Base-by-base conservation (phyloP, 2,888 invertebrate genomes). In the Omphaloscelis lunosa region DNA sequence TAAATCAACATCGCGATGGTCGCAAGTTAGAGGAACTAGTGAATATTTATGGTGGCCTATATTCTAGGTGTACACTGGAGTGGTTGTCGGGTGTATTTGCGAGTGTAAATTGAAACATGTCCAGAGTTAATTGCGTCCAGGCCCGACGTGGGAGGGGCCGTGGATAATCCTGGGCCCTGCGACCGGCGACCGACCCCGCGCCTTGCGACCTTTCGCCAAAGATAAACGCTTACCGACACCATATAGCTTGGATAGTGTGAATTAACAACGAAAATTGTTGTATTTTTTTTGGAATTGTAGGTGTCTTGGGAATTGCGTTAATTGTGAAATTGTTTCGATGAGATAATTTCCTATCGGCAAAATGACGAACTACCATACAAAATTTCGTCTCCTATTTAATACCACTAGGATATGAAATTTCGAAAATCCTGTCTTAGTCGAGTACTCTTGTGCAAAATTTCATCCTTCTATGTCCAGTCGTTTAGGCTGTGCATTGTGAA, bases 101-200 rank as follows among this genome's bases (percentile, higher is more conserved):
- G 94, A 95, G 95, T 95, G 95, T 95, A 96, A 96, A 96, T 96
- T 96, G 96, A 95, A 95, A 95, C 95, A 95, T 95, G 95, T 95
- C 94, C 93, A 90, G 92, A 94, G 95, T 95, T 95, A 95, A 95
- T 95, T 95, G 95, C 94, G 94, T 94, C 93, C 94, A 94, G 92
- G 91, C 91, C 92, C 91, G 91, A 85, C 87, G 77, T 39, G 91
- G 91, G 90, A 89, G 89, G 87, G 69, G 70, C 83, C 69, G 89
- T 89, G 93, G 93, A 94, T 94, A 91, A 94, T 94, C 93, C 93
- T 84, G 90, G 86, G 85, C 90, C 90, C 72, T 72, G 75, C 89
- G 86, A 82, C 77, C 77, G 77, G 66, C 76, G 77, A 51, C 29
- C 89, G 88, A 86, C 87, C 84, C 84, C 80, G 59, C 85, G 86